Evolutionary conservation across 2,797 vertebrate genomes (phyloP), one percentile per base, ranked within the genome.

Genomic region (Lacerta agilis): DNA sequence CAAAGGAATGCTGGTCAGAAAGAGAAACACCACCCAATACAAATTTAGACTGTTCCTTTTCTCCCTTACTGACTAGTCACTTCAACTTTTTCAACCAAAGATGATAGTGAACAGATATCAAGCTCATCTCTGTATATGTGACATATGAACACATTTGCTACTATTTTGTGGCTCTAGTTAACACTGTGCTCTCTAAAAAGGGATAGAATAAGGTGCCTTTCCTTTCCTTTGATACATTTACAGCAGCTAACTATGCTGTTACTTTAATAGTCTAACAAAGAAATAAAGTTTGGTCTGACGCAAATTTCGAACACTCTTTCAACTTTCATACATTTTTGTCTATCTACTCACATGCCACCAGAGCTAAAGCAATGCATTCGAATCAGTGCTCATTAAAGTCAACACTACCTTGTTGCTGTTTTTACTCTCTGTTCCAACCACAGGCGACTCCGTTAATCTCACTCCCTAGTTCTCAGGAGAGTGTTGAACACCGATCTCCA

Each of bases 361-460:
- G 76, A 64, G 64, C 43, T 11, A 71, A 85, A 79, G 67, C 8
- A 0, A 36, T 1, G 23, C 0, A 0, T 76, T 25, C 0, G 0
- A 84, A 81, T 0, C 66, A 66, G 8, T 9, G 10, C 36, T 75
- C 20, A 3, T 75, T 49, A 18, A 86, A 67, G 58, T 27, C 76
- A 80, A 66, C 0, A 45, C 80, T 89, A 90, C 82, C 95, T 96
- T 95, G 94, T 92, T 49, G 49, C 13, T 36, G 64, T 64, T 43
- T 67, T 90, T 58, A 81, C 86, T 58, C 88, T 85, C 71, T 90
- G 87, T 87, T 84, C 49, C 73, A 9, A 69, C 80, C 58, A 85
- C 85, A 86, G 86, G 29, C 0, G 7, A 2, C 10, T 90, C 87
- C 79, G 87, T 4, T 1, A 25, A 73, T 90, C 3, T 25, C 7